Evolutionary conservation across 2,797 vertebrate species (phyloP).

Genomic region (Ctenochaetus hawaiiensis): DNA sequence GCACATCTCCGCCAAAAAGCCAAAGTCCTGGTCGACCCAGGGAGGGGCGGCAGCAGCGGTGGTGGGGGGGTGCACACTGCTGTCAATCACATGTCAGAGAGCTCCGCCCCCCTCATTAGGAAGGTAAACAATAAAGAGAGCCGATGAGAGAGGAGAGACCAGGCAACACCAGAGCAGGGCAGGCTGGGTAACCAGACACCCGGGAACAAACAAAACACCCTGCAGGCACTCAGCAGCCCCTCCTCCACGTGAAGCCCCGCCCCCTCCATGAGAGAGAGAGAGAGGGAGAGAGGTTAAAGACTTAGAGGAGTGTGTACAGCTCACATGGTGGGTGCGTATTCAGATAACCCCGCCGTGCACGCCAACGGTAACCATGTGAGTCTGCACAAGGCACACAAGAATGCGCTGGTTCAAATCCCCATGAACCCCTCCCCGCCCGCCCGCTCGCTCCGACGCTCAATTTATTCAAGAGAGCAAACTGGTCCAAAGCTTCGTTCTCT

Average conservation of each 20-base stretch:
- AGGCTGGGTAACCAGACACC: conserved; percentile 90
- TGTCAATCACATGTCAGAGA: conserved; percentile 91
- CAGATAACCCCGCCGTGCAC: conserved; percentile 95
- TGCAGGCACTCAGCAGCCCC: conserved; percentile 58
- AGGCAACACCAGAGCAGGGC: conserved; percentile 88
- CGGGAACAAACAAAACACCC: conserved; percentile 78
- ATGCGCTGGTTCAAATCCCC: conserved; percentile 97
- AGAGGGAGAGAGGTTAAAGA: conserved; percentile 57
- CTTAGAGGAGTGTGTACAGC: conserved; percentile 84
- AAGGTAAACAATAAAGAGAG: conserved; percentile 98
- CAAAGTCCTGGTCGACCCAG: conserved; percentile 81
- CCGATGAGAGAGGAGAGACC: conserved; percentile 93
- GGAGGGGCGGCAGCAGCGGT: conserved; percentile 79
- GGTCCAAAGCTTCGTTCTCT: conserved; percentile 87
- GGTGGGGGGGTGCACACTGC: conserved; percentile 81
- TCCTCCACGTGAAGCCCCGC: conserved; percentile 38
- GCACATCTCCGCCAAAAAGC: conserved; percentile 86
- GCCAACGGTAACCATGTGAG: conserved; percentile 98
- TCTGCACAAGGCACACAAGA: conserved; percentile 96
- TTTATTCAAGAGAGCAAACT: conserved; percentile 95
- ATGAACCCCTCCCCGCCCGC: conserved; percentile 84
- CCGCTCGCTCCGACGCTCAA: conserved; percentile 83
- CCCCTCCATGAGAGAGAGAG: conserved; percentile 52
- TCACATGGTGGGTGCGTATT: conserved; percentile 95
- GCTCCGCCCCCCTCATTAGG: conserved; percentile 99